phyloP scores from a whole-genome alignment of 2,888 invertebrate species.

The Epinotia demarniana region DNA sequence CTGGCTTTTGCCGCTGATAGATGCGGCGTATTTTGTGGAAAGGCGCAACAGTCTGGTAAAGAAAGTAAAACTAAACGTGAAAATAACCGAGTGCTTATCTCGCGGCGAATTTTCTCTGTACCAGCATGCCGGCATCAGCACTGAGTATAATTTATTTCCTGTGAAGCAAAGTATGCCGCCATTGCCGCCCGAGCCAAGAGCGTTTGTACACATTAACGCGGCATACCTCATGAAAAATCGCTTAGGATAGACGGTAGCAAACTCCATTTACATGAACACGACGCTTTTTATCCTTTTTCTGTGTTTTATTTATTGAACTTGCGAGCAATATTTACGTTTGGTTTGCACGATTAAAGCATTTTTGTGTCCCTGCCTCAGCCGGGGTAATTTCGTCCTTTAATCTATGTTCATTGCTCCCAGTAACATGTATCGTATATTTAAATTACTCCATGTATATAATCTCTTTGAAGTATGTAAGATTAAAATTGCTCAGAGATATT shows the following conservation, averaged over 20 bases:
- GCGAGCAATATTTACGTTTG: slow-evolving; percentile 35
- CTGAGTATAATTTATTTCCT: slow-evolving; percentile 80
- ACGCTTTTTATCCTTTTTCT: slow-evolving; percentile 51
- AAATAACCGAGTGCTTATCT: slow-evolving; percentile 69
- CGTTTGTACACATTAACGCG: slow-evolving; percentile 82
- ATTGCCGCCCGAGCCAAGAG: slow-evolving; percentile 64
- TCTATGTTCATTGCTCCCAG: slow-evolving; percentile 36
- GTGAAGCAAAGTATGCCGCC: slow-evolving; percentile 77
- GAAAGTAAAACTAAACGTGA: slow-evolving; percentile 57
- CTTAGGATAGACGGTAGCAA: slow-evolving; percentile 73
- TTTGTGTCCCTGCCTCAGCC: slow-evolving; percentile 23
- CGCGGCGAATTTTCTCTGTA: slow-evolving; percentile 65
- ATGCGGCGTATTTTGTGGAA: slow-evolving; percentile 24
- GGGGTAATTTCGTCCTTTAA: slow-evolving; percentile 31
- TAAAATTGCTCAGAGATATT: background rate
- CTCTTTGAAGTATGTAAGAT: slow-evolving; percentile 25
- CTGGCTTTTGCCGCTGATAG: slow-evolving; percentile 36
- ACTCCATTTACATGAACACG: slow-evolving; percentile 59
- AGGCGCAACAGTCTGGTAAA: slow-evolving; percentile 38
- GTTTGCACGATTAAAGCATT: slow-evolving; percentile 32
- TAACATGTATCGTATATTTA: slow-evolving; percentile 23
- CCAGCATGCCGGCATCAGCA: slow-evolving; percentile 59
- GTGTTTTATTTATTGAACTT: slow-evolving; percentile 43
- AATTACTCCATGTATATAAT: slow-evolving; percentile 4
- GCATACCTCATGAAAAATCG: slow-evolving; percentile 82